These are phyloP conservation scores for Bombyx mandarina DNA, from an alignment of 1,140 invertebrate species.

Conservation along the genomic window DNA sequence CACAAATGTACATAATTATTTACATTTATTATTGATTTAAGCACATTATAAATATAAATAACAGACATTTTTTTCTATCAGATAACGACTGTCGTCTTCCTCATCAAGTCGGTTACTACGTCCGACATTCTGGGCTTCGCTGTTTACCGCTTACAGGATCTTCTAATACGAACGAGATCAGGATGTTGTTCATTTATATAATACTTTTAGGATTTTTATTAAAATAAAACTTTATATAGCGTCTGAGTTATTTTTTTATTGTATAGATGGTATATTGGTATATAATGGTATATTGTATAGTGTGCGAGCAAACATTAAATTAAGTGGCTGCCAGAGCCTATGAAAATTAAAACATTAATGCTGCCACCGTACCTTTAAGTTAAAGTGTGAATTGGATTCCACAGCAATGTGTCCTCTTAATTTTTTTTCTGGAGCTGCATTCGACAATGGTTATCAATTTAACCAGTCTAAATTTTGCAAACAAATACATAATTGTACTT, in stretches of 20 bases:
- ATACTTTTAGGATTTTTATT: too few relatives aligned
- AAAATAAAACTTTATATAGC: too few relatives aligned
- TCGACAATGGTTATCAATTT: too few relatives aligned
- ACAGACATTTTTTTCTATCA: conserved; percentile 12
- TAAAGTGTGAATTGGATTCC: too few relatives aligned
- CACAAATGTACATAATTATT: background rate
- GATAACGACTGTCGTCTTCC: conserved; percentile 44
- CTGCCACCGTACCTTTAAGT: too few relatives aligned
- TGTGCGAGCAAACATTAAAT: background rate
- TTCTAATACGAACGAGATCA: conserved; percentile 1
- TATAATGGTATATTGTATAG: background rate
- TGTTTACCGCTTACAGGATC: conserved; percentile 40
- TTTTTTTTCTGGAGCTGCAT: too few relatives aligned
- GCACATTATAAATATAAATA: background rate
- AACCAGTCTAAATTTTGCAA: too few relatives aligned
- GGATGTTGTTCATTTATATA: too few relatives aligned
- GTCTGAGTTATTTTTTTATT: too few relatives aligned
- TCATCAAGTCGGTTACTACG: conserved; percentile 46
- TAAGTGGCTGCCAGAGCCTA: background rate
- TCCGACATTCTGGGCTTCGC: conserved; percentile 36
- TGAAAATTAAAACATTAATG: too few relatives aligned
- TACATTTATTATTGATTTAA: background rate
- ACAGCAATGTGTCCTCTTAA: too few relatives aligned
- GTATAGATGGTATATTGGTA: background rate
- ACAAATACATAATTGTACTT: background rate